Evolutionary conservation across 2,888 invertebrate species (phyloP), one percentile per base, ranked within the genome.

Genomic region (Masnerella sp.): DNA sequence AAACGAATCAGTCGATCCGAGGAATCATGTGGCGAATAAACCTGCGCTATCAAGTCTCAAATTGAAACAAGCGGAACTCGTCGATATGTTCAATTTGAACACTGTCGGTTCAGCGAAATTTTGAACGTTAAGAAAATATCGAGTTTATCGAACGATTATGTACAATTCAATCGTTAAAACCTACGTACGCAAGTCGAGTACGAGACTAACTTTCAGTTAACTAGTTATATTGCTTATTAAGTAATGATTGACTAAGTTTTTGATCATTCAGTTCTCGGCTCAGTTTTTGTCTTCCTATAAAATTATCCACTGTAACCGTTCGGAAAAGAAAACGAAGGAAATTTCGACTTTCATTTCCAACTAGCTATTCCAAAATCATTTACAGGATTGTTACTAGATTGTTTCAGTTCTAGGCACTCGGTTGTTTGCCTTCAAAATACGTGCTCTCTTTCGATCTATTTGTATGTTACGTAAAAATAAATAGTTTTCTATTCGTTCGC

Each of bases 181-280:
- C 30, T 68, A 68, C 42, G 18, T 42, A 52, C 56, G 52, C 30
- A 28, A 20, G 59, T 51, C 51, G 47, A n/a, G n/a, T n/a, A n/a
- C n/a, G n/a, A n/a, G 42, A 22, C 17, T 51, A 49, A 42, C 12
- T 25, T n/a, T n/a, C 14, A 36, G 15, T 45, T 34, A 38, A 9
- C 32, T 47, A 59, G 28, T 20, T 56, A 61, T 25, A n/a, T 49
- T 62, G 40, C 47, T 51, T 67, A 59, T 52, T 45, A 14, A 28
- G 14, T 65, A 65, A 54, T 73, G 67, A 73, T 73, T 73, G 73
- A 73, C 67, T 73, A 73, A 61, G 43, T 62, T 73, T 73, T 73
- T 73, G 67, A 67, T 73, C 43, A 51, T 73, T 67, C 42, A 56
- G 45, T 68, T 67, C 32, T 61, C 52, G 54, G 38, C 43, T 67